A percentile compares a stretch with the other conserved stretches of the same genome.
These are phyloP conservation scores for Aphidius ervi DNA, from an alignment of 1,140 invertebrate species.

Conservation along the genomic window DNA sequence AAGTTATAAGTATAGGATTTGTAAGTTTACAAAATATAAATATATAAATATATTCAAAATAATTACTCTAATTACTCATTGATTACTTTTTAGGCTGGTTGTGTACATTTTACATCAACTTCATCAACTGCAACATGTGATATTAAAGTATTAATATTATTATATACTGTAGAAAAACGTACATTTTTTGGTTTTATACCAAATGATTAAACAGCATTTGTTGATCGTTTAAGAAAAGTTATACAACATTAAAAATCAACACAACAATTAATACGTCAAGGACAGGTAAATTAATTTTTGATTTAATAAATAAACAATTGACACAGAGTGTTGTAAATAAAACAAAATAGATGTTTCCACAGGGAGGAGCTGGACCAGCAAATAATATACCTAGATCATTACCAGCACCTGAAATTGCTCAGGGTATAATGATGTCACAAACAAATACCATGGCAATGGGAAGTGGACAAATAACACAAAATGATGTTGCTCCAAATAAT, in stretches of 20 bases:
- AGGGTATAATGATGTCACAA: constrained; percentile 59
- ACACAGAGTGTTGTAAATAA: constrained; percentile 7
- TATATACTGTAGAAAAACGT: constrained; percentile 87
- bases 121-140: constrained; percentile 68
- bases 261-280: constrained; percentile 46
- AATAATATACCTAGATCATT: constrained; percentile 50
- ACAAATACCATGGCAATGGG: constrained; percentile 61
- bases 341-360: constrained; percentile 21
- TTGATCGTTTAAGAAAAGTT: constrained; percentile 73
- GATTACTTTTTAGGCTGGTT: constrained; percentile 85
- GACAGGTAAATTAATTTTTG: constrained; percentile 35
- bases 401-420: constrained; percentile 48
- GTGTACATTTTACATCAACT: constrained; percentile 79
- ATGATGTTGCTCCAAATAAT: constrained; percentile 50
- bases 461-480: constrained; percentile 60
- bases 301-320: constrained; percentile 24
- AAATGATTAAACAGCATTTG: constrained; percentile 84
- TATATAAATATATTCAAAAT: not conserved
- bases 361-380: constrained; percentile 33
- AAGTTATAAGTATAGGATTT: constrained; percentile 87
- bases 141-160: constrained; percentile 85
- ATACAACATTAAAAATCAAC: constrained; percentile 74
- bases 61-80: constrained; percentile 5
- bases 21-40: constrained; percentile 68
- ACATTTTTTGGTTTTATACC: constrained; percentile 92